A percentile compares a stretch with the other conserved stretches of the same genome.
Evolutionary conservation across 2,888 invertebrate species (phyloP).

Genomic region (Bombylius major): DNA sequence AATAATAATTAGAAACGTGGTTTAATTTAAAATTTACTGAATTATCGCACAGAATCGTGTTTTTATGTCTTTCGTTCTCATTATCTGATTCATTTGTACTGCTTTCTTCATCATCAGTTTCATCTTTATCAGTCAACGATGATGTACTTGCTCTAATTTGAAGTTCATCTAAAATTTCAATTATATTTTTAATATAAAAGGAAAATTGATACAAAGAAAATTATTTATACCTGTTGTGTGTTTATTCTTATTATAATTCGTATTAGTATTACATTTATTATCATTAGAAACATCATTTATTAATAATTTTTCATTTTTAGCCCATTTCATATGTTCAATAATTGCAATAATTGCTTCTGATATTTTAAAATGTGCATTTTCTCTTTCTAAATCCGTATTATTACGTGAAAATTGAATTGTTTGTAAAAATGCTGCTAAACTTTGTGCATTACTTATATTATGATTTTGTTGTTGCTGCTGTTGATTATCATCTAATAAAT

Average conservation of each 20-base stretch:
- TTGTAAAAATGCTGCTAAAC: conserved; percentile 56
- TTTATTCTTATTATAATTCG: neutral
- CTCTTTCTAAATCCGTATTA: conserved; percentile 66
- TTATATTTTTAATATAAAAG: too few relatives aligned
- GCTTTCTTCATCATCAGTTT: neutral
- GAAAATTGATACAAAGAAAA: too few relatives aligned
- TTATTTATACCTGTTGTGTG: neutral
- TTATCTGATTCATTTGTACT: neutral
- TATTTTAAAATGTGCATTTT: conserved; percentile 76
- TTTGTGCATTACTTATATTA: conserved; percentile 51
- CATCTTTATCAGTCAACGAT: neutral
- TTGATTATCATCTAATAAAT: neutral
- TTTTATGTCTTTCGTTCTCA: neutral
- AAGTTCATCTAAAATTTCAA: neutral
- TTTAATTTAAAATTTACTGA: neutral
- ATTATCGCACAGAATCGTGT: neutral
- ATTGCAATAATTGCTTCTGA: conserved; percentile 75
- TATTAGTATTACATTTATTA: neutral
- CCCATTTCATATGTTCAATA: conserved; percentile 58
- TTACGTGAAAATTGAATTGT: conserved; percentile 55
- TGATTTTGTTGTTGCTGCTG: neutral
- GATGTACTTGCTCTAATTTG: neutral
- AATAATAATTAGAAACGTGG: too few relatives aligned
- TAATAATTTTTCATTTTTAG: neutral
- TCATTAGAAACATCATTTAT: neutral